Base-by-base conservation (phyloP, 2,888 invertebrate genomes). In the Falcaria lacertinaria region DNA sequence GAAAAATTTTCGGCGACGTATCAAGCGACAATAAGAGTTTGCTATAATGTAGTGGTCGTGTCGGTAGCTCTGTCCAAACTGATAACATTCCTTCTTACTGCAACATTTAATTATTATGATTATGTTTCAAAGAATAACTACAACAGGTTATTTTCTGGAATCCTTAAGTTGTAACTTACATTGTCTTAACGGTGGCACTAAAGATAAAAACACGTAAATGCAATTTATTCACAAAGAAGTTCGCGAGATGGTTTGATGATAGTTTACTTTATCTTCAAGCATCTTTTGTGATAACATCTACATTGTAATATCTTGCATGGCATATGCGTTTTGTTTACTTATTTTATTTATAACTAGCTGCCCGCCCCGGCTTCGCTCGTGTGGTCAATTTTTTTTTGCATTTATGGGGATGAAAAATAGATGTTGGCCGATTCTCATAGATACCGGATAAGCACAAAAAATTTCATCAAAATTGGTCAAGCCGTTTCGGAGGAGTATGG, bases 101-200 rank as follows among this genome's bases (percentile, higher is more conserved):
- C 74, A 68, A 73, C 74, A 74, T 75, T 81, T 83, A 83, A 84
- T 85, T 82, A 85, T 83, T 79, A 82, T 77, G 75, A 78, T 83
- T 76, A 82, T 71, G 71, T 68, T 80, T 78, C 79, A 76, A 69
- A 71, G 77, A 80, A 81, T 57, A 64, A 47, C 52, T 47, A 51
- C 46, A 59, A 60, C 66, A 58, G 54, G 57, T 63, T 11, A 2
- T 11, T 64, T 54, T 52, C 46, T 39, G 39, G 14, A 17, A 15
- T 14, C 22, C 7, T 36, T 19, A 22, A 14, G 36, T 22, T 16
- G 7, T 36, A 13, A 8, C 37, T 22, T 22, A 37, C n/a, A 37
- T 8, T 22, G 14, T 22, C 11, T 28, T 28, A 28, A 28, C 11
- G 28, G 11, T 28, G 3, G 28, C 28, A 28, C 11, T 28, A 11